These are phyloP conservation scores for Cephus runcator DNA, from an alignment of 2,888 invertebrate genomes.

Conservation along the genomic window DNA sequence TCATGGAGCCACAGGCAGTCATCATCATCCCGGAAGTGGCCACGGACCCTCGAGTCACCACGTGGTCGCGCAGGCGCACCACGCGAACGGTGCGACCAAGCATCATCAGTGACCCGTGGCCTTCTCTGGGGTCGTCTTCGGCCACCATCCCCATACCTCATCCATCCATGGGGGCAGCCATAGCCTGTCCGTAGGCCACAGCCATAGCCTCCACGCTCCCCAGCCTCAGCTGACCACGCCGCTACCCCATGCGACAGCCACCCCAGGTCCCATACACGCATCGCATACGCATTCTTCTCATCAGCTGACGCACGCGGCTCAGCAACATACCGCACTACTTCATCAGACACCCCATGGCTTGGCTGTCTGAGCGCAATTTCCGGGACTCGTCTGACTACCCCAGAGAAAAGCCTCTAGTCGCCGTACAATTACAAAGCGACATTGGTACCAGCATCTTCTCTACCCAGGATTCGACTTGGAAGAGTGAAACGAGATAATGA, in stretches of 20 bases:
- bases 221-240: slow-evolving; percentile 33
- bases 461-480: background rate
- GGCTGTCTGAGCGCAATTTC: slow-evolving; percentile 48
- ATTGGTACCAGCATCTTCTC: background rate
- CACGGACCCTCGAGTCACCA: slow-evolving; percentile 71
- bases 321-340: slow-evolving; percentile 52
- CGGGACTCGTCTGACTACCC: slow-evolving; percentile 25
- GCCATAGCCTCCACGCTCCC: slow-evolving; percentile 51
- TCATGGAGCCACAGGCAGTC: slow-evolving; percentile 67
- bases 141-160: slow-evolving; percentile 74
- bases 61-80: slow-evolving; percentile 68
- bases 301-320: slow-evolving; percentile 54
- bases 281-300: slow-evolving; percentile 49
- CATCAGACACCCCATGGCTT: slow-evolving; percentile 62
- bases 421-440: background rate
- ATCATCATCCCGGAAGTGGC: slow-evolving; percentile 73
- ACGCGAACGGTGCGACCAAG: slow-evolving; percentile 75
- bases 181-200: slow-evolving; percentile 62
- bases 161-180: slow-evolving; percentile 52
- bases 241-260: slow-evolving; percentile 41
- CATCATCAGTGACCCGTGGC: slow-evolving; percentile 86
- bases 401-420: slow-evolving; percentile 34
- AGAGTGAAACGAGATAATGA: background rate
- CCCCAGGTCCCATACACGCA: slow-evolving; percentile 38
- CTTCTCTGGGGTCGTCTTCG: slow-evolving; percentile 81